Evolutionary conservation across 2,113 vertebrate species (phyloP).

Genomic region (Myotis brandtii): DNA sequence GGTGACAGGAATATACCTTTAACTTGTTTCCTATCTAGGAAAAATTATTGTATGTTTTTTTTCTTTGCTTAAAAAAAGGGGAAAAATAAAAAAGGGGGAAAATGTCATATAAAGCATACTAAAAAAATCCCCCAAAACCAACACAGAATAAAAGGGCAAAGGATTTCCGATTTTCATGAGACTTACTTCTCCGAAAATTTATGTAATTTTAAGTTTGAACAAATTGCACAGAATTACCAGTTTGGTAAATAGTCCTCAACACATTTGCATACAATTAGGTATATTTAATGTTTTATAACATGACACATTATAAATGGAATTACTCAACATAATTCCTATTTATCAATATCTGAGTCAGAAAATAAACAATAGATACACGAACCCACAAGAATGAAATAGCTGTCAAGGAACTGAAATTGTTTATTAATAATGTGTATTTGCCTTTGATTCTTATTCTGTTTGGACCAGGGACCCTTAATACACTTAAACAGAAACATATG

Average conservation of each 20-base stretch:
- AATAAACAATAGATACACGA: neutral
- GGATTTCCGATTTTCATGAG: neutral
- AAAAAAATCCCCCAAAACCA: neutral
- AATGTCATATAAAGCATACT: neutral
- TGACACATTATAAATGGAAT: neutral
- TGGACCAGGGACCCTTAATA: neutral
- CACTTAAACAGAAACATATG: neutral
- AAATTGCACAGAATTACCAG: neutral
- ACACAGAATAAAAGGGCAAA: constrained; percentile 39
- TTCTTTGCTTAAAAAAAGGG: constrained; percentile 25
- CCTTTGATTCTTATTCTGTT: neutral
- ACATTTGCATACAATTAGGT: neutral
- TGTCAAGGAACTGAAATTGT: neutral
- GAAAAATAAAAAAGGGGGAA: neutral
- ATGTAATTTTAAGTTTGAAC: neutral
- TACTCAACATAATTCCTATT: neutral
- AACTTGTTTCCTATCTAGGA: neutral
- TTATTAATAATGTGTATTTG: neutral
- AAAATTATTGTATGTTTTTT: constrained; percentile 17
- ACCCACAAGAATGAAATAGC: neutral
- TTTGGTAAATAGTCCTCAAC: neutral
- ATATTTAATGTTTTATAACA: constrained; percentile 24
- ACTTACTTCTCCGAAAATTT: neutral
- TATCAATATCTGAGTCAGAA: constrained; percentile 10
- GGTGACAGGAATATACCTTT: neutral